Evolutionary conservation across 2,113 vertebrate genomes (phyloP).

Genomic region (Blennius ocellaris): DNA sequence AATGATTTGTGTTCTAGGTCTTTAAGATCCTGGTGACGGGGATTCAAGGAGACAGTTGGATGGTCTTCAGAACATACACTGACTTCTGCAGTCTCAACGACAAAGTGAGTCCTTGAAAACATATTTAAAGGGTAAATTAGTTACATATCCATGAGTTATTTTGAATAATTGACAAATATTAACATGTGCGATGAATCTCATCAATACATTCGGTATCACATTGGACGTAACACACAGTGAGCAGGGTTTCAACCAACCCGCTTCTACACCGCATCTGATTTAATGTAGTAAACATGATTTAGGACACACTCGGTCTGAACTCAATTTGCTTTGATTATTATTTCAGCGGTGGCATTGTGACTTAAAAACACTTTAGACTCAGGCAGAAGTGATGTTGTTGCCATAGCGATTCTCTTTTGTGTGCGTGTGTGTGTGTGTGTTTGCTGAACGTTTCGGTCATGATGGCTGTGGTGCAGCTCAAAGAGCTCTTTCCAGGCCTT

Average conservation of each 20-base stretch:
- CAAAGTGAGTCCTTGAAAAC: conserved; percentile 81
- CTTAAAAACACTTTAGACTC: background rate
- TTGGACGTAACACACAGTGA: too few species aligned
- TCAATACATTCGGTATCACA: background rate
- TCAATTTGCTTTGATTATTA: background rate
- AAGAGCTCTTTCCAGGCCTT: conserved; percentile 91
- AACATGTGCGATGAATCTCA: background rate
- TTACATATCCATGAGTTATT: background rate
- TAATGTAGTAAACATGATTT: background rate
- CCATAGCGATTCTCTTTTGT: background rate
- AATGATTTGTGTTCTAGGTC: conserved; percentile 76
- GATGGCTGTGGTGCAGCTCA: conserved; percentile 81
- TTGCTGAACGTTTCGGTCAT: too few species aligned
- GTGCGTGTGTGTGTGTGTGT: background rate
- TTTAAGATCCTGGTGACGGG: conserved; percentile 92
- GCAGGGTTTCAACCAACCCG: too few species aligned
- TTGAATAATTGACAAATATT: background rate
- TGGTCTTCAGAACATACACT: conserved; percentile 92
- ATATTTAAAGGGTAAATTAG: background rate
- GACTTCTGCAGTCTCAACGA: conserved; percentile 93
- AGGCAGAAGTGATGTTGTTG: background rate
- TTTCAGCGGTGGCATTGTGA: background rate
- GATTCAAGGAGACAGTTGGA: conserved; percentile 88
- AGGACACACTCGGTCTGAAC: background rate
- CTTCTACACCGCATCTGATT: background rate